Conservation (phyloP, 1,140 invertebrate genomes). For the Bilobella aurantiaca region DNA sequence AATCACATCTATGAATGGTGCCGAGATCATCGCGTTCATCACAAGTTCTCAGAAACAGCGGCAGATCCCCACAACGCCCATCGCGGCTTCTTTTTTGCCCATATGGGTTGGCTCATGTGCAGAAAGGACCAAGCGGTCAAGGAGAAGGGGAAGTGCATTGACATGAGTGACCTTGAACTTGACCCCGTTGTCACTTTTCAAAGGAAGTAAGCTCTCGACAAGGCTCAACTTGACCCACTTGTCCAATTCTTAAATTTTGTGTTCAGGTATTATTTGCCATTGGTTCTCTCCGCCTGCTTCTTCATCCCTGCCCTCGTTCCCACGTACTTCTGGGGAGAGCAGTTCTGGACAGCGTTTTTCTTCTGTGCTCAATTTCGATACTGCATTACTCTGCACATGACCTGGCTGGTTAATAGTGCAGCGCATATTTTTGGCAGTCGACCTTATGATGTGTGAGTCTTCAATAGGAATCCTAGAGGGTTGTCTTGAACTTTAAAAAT, state of each 20-base stretch:
- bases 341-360: conserved; percentile 66
- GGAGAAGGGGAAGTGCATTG: conserved; percentile 63
- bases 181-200: conserved; percentile 82
- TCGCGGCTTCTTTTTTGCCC: conserved; percentile 91
- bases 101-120: conserved; percentile 86
- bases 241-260: conserved; percentile 8
- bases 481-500: no score
- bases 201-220: conserved; percentile 41
- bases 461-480: no score
- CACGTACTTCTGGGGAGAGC: conserved; percentile 60
- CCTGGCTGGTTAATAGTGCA: conserved; percentile 61
- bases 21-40: conserved; percentile 54
- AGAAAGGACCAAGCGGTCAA: conserved; percentile 85
- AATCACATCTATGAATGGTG: conserved; percentile 55
- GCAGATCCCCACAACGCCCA: conserved; percentile 59
- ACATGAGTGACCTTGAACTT: conserved; percentile 69
- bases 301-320: conserved; percentile 67
- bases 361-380: conserved; percentile 77
- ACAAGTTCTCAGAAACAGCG: conserved; percentile 56
- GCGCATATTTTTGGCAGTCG: conserved; percentile 55
- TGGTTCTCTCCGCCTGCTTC: conserved; percentile 78
- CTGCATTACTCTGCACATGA: conserved; percentile 52
- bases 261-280: conserved; percentile 62
- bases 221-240: neutral
- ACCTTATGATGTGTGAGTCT: conserved; percentile 54